Evolutionary conservation across 2,113 vertebrate species (phyloP).

Genomic region (Ailurus styani): DNA sequence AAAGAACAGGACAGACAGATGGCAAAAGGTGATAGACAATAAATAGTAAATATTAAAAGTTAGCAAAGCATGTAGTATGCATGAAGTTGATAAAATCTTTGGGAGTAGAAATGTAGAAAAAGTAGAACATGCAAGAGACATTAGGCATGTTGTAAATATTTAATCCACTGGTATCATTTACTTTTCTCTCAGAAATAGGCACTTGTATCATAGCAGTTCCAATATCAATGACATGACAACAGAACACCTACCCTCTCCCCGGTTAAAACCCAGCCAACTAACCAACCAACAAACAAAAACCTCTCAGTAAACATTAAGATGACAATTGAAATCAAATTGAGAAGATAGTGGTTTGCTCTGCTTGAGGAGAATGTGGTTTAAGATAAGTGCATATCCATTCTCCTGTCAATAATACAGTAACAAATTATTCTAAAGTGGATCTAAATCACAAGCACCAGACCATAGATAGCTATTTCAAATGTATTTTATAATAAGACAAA

Average conservation of each 20-base stretch:
- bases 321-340: background rate
- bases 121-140: background rate
- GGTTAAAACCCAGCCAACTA: no score
- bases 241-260: fast-evolving
- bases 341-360: background rate
- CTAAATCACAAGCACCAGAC: background rate
- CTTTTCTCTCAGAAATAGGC: background rate
- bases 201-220: background rate
- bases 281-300: background rate
- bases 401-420: background rate
- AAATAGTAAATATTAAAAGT: background rate
- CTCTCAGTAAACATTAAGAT: background rate
- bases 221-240: background rate
- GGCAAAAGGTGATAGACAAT: background rate
- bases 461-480: background rate
- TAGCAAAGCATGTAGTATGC: background rate
- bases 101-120: background rate
- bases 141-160: background rate
- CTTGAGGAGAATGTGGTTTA: background rate
- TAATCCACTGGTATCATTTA: background rate
- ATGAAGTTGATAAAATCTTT: background rate
- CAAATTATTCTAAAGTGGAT: background rate
- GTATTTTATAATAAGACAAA: background rate
- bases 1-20: background rate
- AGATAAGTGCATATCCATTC: background rate